These are phyloP conservation scores for Corythoichthys haematopterus DNA, from an alignment of 2,113 vertebrate genomes.

Conservation along the genomic window DNA sequence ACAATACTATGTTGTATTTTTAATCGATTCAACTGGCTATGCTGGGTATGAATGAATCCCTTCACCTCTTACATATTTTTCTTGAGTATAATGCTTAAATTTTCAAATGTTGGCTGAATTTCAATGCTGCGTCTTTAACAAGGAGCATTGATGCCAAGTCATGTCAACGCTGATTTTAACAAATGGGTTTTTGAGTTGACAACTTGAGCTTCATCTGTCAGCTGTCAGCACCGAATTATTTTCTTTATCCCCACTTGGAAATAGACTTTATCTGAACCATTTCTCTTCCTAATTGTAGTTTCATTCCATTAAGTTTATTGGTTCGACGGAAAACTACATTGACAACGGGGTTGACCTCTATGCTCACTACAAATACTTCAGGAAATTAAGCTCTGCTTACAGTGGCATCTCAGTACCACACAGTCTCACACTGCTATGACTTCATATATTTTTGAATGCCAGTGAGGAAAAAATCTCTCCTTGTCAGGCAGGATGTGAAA, in stretches of 20 bases:
- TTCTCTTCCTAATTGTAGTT: slow-evolving; percentile 10
- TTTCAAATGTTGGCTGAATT: slow-evolving; percentile 12
- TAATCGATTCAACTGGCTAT: slow-evolving; percentile 1
- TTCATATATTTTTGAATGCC: slow-evolving; percentile 58
- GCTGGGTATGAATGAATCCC: slow-evolving; percentile 4
- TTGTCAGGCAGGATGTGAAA: slow-evolving; percentile 61
- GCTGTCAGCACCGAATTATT: slow-evolving; percentile 25
- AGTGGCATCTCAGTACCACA: slow-evolving; percentile 34
- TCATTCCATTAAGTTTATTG: slow-evolving; percentile 33
- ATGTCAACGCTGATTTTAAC: slow-evolving; percentile 14
- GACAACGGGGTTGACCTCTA: slow-evolving; percentile 39
- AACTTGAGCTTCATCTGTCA: slow-evolving; percentile 20
- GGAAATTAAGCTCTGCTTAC: slow-evolving; percentile 44
- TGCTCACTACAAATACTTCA: slow-evolving; percentile 31
- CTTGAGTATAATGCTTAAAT: slow-evolving; percentile 7
- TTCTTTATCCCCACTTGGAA: slow-evolving; percentile 27
- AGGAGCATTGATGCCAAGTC: slow-evolving; percentile 13
- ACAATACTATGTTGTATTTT: slow-evolving; percentile 8
- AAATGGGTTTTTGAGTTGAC: slow-evolving; percentile 15
- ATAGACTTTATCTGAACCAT: slow-evolving; percentile 18
- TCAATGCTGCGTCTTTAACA: slow-evolving; percentile 5
- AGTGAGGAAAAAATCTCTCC: slow-evolving; percentile 49
- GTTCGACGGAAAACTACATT: slow-evolving; percentile 22
- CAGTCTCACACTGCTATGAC: slow-evolving; percentile 44
- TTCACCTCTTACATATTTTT: not conserved